These are phyloP conservation scores for Limnephilus marmoratus DNA, from an alignment of 2,888 invertebrate genomes.

Conservation along the genomic window DNA sequence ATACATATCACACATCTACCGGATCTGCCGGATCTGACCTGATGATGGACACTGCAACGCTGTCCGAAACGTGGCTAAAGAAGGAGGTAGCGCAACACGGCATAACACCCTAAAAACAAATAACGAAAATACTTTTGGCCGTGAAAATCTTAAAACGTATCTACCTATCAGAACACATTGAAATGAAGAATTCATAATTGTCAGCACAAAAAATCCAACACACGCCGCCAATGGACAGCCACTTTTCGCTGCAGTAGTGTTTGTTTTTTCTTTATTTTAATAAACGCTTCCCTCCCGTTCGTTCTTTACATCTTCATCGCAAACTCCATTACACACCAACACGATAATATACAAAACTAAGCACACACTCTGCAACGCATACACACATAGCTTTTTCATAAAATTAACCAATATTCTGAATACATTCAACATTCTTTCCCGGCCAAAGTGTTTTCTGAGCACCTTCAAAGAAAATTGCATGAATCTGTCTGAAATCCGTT, in stretches of 20 bases:
- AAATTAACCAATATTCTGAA: background rate
- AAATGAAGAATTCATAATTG: no score
- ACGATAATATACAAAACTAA: background rate
- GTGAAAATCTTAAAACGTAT: no score
- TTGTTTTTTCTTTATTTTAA: conserved; percentile 12
- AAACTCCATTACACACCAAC: conserved; percentile 6
- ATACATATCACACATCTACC: no score
- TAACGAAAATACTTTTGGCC: no score
- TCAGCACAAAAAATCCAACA: background rate
- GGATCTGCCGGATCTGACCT: no score
- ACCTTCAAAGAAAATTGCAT: background rate
- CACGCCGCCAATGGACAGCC: background rate
- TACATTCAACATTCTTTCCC: background rate
- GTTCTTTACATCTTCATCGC: conserved; percentile 16
- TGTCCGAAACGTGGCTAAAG: no score
- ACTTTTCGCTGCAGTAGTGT: background rate
- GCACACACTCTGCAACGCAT: background rate
- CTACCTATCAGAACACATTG: no score
- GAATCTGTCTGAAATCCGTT: background rate
- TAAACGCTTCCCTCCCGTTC: background rate
- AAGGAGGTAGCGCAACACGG: no score
- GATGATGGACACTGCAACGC: no score
- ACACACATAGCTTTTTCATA: background rate
- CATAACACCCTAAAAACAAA: no score
- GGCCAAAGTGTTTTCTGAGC: background rate